These are phyloP conservation scores for Micromys minutus DNA, from an alignment of 2,113 vertebrate species.

Conservation along the genomic window DNA sequence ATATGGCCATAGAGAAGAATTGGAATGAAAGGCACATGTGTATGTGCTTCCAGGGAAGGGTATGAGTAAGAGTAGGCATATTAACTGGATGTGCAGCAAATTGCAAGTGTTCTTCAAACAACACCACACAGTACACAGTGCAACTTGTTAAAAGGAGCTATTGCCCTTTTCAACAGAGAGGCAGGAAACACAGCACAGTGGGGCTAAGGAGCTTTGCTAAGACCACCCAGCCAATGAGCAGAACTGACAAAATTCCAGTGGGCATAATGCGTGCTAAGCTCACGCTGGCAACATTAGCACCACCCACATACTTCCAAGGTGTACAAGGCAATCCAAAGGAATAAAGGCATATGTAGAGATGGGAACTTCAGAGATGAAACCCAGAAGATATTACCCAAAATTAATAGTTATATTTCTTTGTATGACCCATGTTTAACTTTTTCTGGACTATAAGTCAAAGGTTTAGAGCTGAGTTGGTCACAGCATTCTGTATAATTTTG, in stretches of 20 bases:
- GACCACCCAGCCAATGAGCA: background rate
- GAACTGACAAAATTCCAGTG: background rate
- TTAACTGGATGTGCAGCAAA: background rate
- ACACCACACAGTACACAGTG: background rate
- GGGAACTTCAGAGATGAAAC: background rate
- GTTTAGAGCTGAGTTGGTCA: background rate
- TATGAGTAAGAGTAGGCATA: background rate
- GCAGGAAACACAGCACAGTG: background rate
- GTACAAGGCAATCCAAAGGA: background rate
- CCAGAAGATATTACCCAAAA: background rate
- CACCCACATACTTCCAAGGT: background rate
- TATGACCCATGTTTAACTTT: background rate
- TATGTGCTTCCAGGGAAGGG: background rate
- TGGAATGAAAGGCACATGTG: background rate
- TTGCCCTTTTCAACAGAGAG: background rate
- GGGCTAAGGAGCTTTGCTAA: background rate
- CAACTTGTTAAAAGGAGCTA: background rate
- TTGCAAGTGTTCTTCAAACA: background rate
- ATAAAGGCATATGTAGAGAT: background rate
- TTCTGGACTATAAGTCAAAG: slow-evolving; percentile 6
- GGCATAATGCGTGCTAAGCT: background rate
- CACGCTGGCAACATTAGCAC: too few relatives aligned
- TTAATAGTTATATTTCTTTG: background rate
- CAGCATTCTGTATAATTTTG: background rate
- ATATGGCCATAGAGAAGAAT: background rate